Evolutionary conservation across 2,797 vertebrate species (phyloP).

Genomic region (Chiroxiphia lanceolata): DNA sequence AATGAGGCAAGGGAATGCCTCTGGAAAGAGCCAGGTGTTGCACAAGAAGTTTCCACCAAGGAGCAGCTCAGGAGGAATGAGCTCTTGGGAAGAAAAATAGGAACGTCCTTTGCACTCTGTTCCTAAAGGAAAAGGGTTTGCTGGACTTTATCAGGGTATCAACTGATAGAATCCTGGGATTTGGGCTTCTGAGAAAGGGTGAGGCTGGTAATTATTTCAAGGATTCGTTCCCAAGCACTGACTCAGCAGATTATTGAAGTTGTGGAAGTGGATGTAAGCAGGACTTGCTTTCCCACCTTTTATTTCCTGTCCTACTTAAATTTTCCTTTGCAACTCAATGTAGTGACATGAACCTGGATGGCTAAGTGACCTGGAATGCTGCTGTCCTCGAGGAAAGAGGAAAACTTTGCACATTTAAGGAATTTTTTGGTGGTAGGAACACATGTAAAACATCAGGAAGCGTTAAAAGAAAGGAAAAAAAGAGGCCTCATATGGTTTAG

Average conservation of each 20-base stretch:
- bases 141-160: background rate
- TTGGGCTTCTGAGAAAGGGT: background rate
- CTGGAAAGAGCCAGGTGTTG: background rate
- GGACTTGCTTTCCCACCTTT: background rate
- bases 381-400: background rate
- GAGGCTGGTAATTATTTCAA: background rate
- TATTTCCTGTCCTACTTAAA: background rate
- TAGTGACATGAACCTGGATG: fast-evolving
- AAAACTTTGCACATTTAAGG: fast-evolving
- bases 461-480: background rate
- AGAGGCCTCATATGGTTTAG: background rate
- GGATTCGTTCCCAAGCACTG: background rate
- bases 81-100: no score
- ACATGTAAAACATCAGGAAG: fast-evolving
- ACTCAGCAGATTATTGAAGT: background rate
- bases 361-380: background rate
- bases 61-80: background rate
- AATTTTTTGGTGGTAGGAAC: background rate
- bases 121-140: background rate
- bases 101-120: background rate
- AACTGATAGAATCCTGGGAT: fast-evolving
- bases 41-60: fast-evolving
- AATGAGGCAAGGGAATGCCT: fast-evolving
- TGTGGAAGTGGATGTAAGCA: background rate
- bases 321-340: background rate